Evolutionary conservation across 2,888 invertebrate species (phyloP).

Genomic region (Apantesis nais): DNA sequence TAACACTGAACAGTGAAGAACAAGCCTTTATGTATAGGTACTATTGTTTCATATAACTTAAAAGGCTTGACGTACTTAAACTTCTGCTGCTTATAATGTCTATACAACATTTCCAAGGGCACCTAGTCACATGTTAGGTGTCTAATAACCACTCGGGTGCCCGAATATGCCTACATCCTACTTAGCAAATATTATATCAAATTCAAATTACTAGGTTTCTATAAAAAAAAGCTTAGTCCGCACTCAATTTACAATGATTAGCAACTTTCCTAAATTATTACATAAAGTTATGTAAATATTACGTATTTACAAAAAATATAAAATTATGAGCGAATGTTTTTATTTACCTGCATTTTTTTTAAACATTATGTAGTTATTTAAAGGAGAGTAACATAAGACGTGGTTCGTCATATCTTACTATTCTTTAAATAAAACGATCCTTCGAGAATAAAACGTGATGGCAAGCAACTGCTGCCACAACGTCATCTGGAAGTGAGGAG

Average conservation of each 20-base stretch:
- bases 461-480: too few relatives aligned
- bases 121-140: slow-evolving; percentile 20
- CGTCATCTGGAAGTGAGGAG: too few relatives aligned
- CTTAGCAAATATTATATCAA: slow-evolving; percentile 16
- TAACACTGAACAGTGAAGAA: background rate
- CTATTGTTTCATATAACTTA: too few relatives aligned
- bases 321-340: background rate
- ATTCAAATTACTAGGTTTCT: slow-evolving; percentile 9
- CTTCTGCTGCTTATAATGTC: background rate
- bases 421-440: too few relatives aligned
- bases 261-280: slow-evolving; percentile 17
- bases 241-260: slow-evolving; percentile 6
- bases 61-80: background rate
- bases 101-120: slow-evolving; percentile 23
- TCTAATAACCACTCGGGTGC: slow-evolving; percentile 30
- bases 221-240: slow-evolving; percentile 7
- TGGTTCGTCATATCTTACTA: too few relatives aligned
- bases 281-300: slow-evolving; percentile 16
- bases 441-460: too few relatives aligned
- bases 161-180: slow-evolving; percentile 13
- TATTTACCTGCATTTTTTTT: background rate
- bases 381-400: too few relatives aligned
- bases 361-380: too few relatives aligned
- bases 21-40: too few relatives aligned
- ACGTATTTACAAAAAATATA: background rate